Percentiles rank a stretch among this genome's conserved stretches.
Evolutionary conservation across 2,113 vertebrate genomes (phyloP).

Genomic region (Oncorhynchus gorbuscha): DNA sequence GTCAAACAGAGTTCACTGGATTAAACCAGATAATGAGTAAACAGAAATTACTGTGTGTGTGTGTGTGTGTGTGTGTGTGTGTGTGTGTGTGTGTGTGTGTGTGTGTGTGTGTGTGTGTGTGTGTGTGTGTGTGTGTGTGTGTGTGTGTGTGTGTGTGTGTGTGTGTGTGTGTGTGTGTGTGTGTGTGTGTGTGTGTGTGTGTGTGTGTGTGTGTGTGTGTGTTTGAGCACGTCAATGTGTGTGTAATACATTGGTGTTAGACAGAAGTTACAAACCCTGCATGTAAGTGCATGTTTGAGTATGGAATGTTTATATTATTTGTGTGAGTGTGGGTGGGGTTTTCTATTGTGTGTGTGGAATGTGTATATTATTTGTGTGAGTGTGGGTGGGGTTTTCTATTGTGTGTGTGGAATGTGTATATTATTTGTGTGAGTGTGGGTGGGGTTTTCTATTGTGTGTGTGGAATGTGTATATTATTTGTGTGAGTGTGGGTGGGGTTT

Average conservation of each 20-base stretch:
- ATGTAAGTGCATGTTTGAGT: neutral
- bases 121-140: no score
- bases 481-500: neutral
- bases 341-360: neutral
- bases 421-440: neutral
- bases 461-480: no score
- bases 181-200: no score
- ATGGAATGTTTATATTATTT: slow-evolving; percentile 4
- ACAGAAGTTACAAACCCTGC: neutral
- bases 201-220: no score
- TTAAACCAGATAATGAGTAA: neutral
- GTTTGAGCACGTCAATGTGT: neutral
- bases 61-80: no score
- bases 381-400: neutral
- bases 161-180: no score
- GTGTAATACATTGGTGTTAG: neutral
- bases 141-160: neutral
- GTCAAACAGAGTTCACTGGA: slow-evolving; percentile 27
- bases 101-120: no score
- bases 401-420: neutral
- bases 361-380: no score
- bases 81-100: no score
- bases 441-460: neutral
- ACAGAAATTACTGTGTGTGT: neutral
- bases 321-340: neutral